phyloP scores from a whole-genome alignment of 2,113 vertebrate species.

The Lycocorax pyrrhopterus region DNA sequence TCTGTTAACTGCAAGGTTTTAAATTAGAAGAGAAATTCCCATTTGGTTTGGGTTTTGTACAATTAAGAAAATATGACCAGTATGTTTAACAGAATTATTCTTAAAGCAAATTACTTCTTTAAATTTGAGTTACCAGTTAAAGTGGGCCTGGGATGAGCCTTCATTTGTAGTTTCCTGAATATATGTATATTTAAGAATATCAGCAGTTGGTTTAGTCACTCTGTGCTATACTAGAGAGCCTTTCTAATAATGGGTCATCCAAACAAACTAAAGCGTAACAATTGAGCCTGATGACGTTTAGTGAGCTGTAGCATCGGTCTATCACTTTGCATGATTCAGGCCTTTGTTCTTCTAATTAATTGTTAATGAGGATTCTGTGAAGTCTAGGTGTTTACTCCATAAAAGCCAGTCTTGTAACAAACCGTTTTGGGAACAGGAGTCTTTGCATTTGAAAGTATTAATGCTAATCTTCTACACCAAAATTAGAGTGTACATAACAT shows the following conservation, averaged over 20 bases:
- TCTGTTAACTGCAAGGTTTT: not conserved
- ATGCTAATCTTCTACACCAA: not conserved
- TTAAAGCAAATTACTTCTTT: not conserved
- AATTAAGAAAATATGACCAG: not conserved
- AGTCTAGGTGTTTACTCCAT: not conserved
- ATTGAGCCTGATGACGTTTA: not conserved
- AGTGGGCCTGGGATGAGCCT: not conserved
- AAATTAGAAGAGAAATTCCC: not conserved
- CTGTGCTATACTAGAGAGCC: not conserved
- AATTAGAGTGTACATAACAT: not conserved
- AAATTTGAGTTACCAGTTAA: not conserved
- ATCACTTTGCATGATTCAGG: not conserved
- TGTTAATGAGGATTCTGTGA: not conserved
- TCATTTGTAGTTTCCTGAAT: not conserved
- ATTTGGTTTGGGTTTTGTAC: not conserved
- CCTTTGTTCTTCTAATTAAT: not conserved
- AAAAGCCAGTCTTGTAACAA: not conserved
- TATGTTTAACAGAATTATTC: not conserved
- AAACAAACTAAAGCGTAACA: not conserved
- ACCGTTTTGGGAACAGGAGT: not conserved
- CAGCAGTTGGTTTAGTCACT: not conserved
- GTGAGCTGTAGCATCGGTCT: not conserved
- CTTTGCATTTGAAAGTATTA: not conserved
- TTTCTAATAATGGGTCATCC: not conserved
- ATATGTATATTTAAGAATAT: not conserved